Evolutionary conservation across 2,113 vertebrate genomes (phyloP).

Genomic region (Campylomormyrus numenius): DNA sequence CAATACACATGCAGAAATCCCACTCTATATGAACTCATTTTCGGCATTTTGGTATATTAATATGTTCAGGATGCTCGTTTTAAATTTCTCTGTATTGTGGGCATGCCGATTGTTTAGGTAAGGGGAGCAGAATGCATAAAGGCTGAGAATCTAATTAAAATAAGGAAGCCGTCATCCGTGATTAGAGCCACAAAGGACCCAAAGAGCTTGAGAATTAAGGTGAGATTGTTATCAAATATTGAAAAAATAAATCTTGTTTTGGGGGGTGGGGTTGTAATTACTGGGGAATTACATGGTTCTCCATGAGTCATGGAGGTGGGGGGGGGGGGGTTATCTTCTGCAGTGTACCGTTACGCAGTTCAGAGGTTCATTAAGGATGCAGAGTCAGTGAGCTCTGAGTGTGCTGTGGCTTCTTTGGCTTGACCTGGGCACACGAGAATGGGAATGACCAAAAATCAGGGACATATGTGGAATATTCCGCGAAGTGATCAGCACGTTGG

Average conservation of each 20-base stretch:
- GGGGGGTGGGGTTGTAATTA: neutral
- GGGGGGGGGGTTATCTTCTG: neutral
- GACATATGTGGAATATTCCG: neutral
- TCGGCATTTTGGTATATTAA: neutral
- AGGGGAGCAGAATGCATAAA: constrained; percentile 16
- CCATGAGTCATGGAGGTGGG: neutral
- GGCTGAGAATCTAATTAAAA: constrained; percentile 35
- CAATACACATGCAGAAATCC: neutral
- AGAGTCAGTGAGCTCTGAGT: neutral
- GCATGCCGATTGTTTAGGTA: neutral
- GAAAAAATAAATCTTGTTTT: neutral
- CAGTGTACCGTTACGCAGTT: neutral
- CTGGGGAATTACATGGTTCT: neutral
- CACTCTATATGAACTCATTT: neutral
- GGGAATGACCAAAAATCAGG: neutral
- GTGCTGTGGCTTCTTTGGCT: neutral
- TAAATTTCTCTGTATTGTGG: neutral
- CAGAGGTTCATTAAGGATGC: neutral
- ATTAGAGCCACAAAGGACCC: constrained; percentile 28
- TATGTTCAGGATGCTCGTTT: neutral
- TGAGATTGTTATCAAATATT: neutral
- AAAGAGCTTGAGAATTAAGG: neutral
- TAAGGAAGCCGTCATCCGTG: constrained; percentile 36
- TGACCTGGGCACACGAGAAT: neutral
- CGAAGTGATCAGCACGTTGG: neutral